Evolutionary conservation across 2,888 invertebrate genomes (phyloP).

Genomic region (Leptinotarsa juncta): DNA sequence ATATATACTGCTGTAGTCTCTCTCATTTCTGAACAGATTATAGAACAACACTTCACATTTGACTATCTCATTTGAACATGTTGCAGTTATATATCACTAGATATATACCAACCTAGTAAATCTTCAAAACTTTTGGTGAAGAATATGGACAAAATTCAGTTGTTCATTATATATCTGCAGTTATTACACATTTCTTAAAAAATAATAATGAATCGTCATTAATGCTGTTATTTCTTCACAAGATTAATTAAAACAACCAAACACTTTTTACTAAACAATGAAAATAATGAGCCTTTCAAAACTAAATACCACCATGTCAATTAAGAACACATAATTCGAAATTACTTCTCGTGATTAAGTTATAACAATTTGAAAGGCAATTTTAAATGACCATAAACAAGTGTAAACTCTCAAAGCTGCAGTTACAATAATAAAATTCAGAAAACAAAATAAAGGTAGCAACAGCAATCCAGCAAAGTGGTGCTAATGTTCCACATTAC

Average conservation of each 20-base stretch:
- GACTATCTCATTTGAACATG: too few relatives aligned
- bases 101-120: too few relatives aligned
- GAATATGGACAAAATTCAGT: too few relatives aligned
- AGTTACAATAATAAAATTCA: constrained; percentile 63
- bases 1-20: too few relatives aligned
- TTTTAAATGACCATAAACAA: constrained; percentile 63
- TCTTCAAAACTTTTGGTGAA: too few relatives aligned
- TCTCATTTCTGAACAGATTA: too few relatives aligned
- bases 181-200: too few relatives aligned
- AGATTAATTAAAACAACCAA: background rate
- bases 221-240: too few relatives aligned
- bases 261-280: background rate
- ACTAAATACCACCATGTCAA: background rate
- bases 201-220: too few relatives aligned
- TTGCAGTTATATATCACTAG: too few relatives aligned
- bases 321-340: constrained; percentile 15
- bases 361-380: constrained; percentile 64
- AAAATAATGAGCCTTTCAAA: background rate
- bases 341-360: constrained; percentile 60
- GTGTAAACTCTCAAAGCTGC: constrained; percentile 63
- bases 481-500: background rate
- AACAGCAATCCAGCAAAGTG: constrained; percentile 47
- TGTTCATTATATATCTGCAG: too few relatives aligned
- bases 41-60: too few relatives aligned
- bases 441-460: constrained; percentile 60